Evolutionary conservation across 1,140 invertebrate species (phyloP), one percentile per base, ranked within the genome.

Genomic region (Pseudomyrmex cubaensis): DNA sequence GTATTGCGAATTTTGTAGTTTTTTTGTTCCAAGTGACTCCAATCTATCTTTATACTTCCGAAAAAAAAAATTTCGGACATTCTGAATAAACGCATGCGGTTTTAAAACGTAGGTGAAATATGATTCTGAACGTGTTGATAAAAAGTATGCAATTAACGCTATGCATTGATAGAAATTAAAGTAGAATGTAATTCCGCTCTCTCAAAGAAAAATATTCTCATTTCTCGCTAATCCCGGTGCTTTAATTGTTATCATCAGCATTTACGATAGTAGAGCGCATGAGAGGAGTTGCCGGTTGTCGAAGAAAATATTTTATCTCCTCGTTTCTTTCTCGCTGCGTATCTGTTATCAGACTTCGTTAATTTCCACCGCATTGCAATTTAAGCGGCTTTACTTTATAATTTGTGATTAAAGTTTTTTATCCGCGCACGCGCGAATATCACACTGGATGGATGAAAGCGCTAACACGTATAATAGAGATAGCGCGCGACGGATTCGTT

Each of bases 341-440:
- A 59, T 70, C 76, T 70, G 54, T 59, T 50, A 80, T 72, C 76
- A 50, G 54, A 61, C 56, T 22, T 46, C 66, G 54, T 80, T 72
- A 80, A 80, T 72, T 70, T 80, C 46, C 76, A 80, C 54, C 54
- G 22, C 54, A 20, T 20, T 72, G 76, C 64, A 72, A 80, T 80
- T 80, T 72, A 80, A 80, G 76, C 76, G 25, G 66, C 54, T 57
- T 59, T 46, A 35, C 76, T 80, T 80, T 25, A 72, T 80, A 80
- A 80, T 80, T 80, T 80, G 69, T 70, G 66, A 72, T 80, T 80
- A 61, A 80, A 80, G 76, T 66, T 59, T 66, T 59, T 72, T 61
- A 80, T 80, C 17, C 66, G 76, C 22, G 56, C 35, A 52, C 22
- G 12, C 17, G 76, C 48, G 54, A 59, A 72, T 35, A 69, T 78